Conservation (phyloP, 2,888 invertebrate species). For the Orthonychiurus folsomi region DNA sequence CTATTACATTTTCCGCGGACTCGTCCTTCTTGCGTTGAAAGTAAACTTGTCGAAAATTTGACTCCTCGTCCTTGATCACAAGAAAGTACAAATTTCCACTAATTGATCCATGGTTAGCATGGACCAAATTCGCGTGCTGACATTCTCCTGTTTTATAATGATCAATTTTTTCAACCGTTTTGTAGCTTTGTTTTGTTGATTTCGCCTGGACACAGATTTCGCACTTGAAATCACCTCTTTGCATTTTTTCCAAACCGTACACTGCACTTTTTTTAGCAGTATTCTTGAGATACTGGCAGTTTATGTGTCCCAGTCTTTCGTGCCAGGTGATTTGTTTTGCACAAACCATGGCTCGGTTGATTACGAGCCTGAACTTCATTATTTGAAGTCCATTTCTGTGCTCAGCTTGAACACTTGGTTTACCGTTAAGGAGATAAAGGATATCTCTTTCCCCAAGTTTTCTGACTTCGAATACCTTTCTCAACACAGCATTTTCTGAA, state of each 20-base stretch:
- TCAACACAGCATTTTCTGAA: neutral
- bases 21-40: conserved; percentile 17
- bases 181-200: conserved; percentile 11
- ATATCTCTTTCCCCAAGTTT: too few relatives aligned
- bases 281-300: conserved; percentile 11
- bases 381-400: neutral
- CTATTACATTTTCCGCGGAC: conserved; percentile 11
- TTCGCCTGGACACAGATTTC: conserved; percentile 16
- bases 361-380: neutral
- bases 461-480: neutral
- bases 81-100: conserved; percentile 19
- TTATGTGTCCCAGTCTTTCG: conserved; percentile 22
- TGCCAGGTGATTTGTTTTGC: conserved; percentile 16
- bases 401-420: neutral
- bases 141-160: conserved; percentile 12
- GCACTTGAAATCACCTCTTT: conserved; percentile 12
- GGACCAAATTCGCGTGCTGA: conserved; percentile 17
- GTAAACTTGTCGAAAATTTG: conserved; percentile 16
- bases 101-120: conserved; percentile 7
- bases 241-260: conserved; percentile 15
- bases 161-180: neutral
- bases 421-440: neutral
- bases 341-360: neutral
- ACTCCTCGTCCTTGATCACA: conserved; percentile 19
- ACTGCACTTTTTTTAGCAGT: conserved; percentile 19